These are phyloP conservation scores for Notolepis coatsorum DNA, from an alignment of 2,797 vertebrate species.

Conservation along the genomic window DNA sequence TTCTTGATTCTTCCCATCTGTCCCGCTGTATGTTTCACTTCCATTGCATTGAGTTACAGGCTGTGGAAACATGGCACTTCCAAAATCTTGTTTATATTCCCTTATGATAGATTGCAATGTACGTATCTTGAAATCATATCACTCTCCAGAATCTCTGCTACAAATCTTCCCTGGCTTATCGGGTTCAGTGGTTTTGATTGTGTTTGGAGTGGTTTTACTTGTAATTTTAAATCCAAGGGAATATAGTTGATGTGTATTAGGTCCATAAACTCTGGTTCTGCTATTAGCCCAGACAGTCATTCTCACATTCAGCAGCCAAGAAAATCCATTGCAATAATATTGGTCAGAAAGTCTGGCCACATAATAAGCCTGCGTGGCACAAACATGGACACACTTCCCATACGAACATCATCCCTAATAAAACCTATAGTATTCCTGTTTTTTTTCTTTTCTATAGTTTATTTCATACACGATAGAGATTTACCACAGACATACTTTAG, in stretches of 20 bases:
- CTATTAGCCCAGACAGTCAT: background rate
- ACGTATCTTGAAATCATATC: conserved; percentile 19
- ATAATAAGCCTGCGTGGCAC: background rate
- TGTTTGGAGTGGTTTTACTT: background rate
- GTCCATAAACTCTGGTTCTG: background rate
- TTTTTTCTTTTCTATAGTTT: too few relatives aligned
- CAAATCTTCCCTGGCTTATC: conserved; percentile 1
- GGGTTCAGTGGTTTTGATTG: conserved; percentile 13
- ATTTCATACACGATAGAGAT: too few relatives aligned
- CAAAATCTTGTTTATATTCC: conserved; percentile 20
- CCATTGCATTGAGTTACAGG: background rate
- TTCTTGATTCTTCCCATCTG: background rate
- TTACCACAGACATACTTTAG: too few relatives aligned
- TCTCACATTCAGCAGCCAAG: background rate
- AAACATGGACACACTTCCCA: too few relatives aligned
- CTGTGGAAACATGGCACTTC: conserved; percentile 10
- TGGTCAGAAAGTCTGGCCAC: background rate
- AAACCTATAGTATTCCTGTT: too few relatives aligned
- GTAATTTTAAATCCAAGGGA: background rate
- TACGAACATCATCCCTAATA: too few relatives aligned
- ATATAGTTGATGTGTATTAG: background rate
- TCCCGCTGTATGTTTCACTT: background rate
- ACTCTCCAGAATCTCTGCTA: background rate
- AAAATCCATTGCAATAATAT: background rate
- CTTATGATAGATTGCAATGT: background rate